These are phyloP conservation scores for Emydoidea blandingii DNA, from an alignment of 2,797 vertebrate genomes.

Conservation along the genomic window DNA sequence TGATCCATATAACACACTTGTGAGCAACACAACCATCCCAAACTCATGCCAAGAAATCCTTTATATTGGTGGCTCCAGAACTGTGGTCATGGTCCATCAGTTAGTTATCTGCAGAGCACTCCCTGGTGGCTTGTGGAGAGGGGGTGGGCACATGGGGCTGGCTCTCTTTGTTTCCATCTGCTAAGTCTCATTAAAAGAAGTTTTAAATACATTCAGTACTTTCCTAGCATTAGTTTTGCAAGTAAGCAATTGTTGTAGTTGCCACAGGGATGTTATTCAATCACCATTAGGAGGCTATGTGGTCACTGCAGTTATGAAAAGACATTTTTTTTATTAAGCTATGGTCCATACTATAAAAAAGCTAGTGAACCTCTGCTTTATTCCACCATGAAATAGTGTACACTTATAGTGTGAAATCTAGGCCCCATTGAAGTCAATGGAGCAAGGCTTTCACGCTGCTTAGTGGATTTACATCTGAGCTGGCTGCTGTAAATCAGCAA, in stretches of 20 bases:
- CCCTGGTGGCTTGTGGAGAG: conserved; percentile 15
- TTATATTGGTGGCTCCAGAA: neutral
- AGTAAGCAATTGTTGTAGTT: neutral
- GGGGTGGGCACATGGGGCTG: neutral
- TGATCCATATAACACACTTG: neutral
- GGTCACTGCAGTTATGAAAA: neutral
- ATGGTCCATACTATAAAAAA: neutral
- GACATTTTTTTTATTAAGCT: neutral
- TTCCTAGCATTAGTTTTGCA: neutral
- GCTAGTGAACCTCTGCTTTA: neutral
- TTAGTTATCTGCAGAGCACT: neutral
- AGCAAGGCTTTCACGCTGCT: neutral
- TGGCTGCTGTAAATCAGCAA: neutral
- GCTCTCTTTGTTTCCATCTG: neutral
- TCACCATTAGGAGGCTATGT: neutral
- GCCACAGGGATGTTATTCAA: neutral
- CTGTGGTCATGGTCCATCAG: neutral
- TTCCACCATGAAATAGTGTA: neutral
- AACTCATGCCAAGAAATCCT: neutral
- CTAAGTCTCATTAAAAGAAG: conserved; percentile 18
- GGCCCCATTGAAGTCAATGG: neutral
- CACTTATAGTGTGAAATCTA: neutral
- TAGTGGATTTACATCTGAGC: conserved; percentile 16
- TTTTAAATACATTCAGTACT: conserved; percentile 37
- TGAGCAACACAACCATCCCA: neutral